Percentiles rank a stretch among this genome's conserved stretches.
Evolutionary conservation across 2,797 vertebrate genomes (phyloP).

Genomic region (Gymnoscopelus braueri): DNA sequence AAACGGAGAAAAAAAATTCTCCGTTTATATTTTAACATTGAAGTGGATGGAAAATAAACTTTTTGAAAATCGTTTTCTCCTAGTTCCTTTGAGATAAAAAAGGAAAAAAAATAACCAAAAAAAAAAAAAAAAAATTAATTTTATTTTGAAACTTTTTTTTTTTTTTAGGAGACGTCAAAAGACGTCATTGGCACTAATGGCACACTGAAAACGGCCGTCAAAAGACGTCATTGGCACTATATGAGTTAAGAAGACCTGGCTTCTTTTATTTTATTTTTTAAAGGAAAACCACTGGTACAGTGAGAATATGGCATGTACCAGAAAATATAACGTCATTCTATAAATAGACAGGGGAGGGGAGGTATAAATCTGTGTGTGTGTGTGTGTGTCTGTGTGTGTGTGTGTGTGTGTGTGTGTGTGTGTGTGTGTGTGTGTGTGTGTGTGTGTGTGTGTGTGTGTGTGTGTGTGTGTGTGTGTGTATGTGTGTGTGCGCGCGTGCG

Average conservation of each 20-base stretch:
- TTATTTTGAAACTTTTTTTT: no score
- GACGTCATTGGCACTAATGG: no score
- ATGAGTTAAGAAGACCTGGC: constrained; percentile 41
- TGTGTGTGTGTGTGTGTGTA: background rate
- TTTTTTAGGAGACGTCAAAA: no score
- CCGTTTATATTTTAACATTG: no score
- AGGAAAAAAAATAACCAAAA: no score
- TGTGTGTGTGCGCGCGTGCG: constrained; percentile 15
- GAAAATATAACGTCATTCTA: constrained; percentile 60
- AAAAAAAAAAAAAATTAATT: no score
- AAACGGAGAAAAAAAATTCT: no score
- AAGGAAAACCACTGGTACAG: constrained; percentile 35
- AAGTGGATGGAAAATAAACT: no score
- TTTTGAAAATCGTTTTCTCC: no score
- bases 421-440: constrained; percentile 37
- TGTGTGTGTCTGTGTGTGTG: constrained; percentile 42
- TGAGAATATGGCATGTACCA: constrained; percentile 59
- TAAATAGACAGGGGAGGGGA: constrained; percentile 57
- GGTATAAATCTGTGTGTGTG: constrained; percentile 60
- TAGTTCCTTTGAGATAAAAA: no score
- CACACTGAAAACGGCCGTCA: no score
- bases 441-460: constrained; percentile 43
- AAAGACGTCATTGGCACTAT: no score
- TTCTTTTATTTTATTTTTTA: background rate
- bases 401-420: constrained; percentile 41